Evolutionary conservation across 2,888 invertebrate species (phyloP), one percentile per base, ranked within the genome.

Genomic region (Aphodius sticticus): DNA sequence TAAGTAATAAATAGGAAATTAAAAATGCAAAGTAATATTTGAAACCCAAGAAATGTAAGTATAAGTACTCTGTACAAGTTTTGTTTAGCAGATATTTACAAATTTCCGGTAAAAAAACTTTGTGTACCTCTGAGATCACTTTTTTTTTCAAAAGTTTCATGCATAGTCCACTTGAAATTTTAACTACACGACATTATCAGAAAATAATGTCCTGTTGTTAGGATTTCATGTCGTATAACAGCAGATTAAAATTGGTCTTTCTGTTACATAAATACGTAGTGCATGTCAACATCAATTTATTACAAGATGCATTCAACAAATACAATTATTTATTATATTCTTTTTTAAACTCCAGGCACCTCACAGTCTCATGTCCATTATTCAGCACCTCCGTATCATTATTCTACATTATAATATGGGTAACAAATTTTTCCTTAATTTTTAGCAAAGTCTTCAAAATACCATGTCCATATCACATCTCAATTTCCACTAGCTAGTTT

Each of bases 351-450:
- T 82, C 85, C 87, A 88, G 88, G 88, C 88, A 88, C 88, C 87
- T 84, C 85, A 84, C 88, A 88, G 88, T 88, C 88, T 87, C 87
- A 86, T 84, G 84, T 85, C 84, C 85, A 74, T 79, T 77, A 77
- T 79, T 69, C 84, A 84, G 84, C 84, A 84, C 84, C 85, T 81
- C 83, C 82, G 79, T 14, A 36, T 14, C 36, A 35, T 69, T 69
- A 15, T 38, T 14, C 26, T 69, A 15, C 16, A 16, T 69, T 69
- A 70, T 79, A 81, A 81, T 78, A 82, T 76, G 81, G 80, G 81
- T 83, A 83, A 83, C 82, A 83, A 82, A 78, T 79, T 81, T 81
- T 37, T 37, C 26, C 35, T 74, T 74, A 74, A 36, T 74, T 35
- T 74, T 74, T 74, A 74, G 37, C 37, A 84, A 85, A 85, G 82